phyloP scores from a whole-genome alignment of 2,888 invertebrate genomes.

The Caenorhabditis uteleia region DNA sequence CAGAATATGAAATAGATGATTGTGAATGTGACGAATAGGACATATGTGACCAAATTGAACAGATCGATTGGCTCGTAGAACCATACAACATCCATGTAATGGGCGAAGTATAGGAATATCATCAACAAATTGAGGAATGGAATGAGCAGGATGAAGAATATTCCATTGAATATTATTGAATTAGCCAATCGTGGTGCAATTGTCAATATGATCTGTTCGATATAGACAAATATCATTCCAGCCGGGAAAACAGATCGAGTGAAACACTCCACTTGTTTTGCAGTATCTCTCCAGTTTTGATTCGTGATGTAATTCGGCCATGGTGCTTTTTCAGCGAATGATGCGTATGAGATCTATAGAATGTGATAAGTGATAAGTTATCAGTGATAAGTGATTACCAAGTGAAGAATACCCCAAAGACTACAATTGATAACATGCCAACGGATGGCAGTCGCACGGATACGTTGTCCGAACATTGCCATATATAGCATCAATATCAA shows the following conservation, averaged over 20 bases:
- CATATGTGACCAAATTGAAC: constrained; percentile 45
- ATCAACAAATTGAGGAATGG: constrained; percentile 38
- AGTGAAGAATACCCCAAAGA: constrained; percentile 48
- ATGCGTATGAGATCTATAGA: constrained; percentile 31
- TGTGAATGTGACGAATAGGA: constrained; percentile 41
- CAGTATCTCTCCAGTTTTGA: constrained; percentile 32
- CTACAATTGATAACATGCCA: constrained; percentile 52
- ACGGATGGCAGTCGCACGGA: constrained; percentile 36
- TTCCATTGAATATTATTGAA: constrained; percentile 40
- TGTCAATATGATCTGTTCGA: constrained; percentile 43
- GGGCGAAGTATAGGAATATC: constrained; percentile 42
- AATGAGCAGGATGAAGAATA: constrained; percentile 43
- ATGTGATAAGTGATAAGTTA: too few relatives aligned
- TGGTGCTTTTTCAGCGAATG: constrained; percentile 47
- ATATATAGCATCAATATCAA: constrained; percentile 45
- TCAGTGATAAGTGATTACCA: constrained; percentile 32
- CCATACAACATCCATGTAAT: constrained; percentile 44
- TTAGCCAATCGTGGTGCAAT: constrained; percentile 39
- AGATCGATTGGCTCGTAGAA: constrained; percentile 49
- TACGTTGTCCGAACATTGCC: constrained; percentile 42
- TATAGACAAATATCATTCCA: constrained; percentile 49
- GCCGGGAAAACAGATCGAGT: constrained; percentile 51
- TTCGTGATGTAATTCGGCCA: constrained; percentile 48
- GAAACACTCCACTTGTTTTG: constrained; percentile 45
- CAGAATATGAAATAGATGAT: constrained; percentile 50